Base-by-base conservation (phyloP, 2,888 invertebrate genomes). In the Perizoma flavofasciatum region DNA sequence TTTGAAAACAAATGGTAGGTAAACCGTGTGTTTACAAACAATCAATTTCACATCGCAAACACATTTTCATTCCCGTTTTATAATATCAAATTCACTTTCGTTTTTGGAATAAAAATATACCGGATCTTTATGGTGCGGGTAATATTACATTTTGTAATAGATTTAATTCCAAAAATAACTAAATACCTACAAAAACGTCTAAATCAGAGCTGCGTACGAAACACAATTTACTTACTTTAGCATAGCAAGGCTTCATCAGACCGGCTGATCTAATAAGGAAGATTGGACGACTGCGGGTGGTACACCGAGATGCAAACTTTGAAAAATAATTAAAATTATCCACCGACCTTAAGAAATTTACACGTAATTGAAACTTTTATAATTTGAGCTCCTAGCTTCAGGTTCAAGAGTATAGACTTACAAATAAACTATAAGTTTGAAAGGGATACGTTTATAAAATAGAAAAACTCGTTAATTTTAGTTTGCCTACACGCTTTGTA, bases 271-370 rank as follows among this genome's bases (percentile, higher is more conserved):
- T 64, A 57, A 64, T 64, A 60, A 61, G 41, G 35, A 55, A 52
- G 41, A 59, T 57, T 53, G 50, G 61, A 40, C 46, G 40, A 49
- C 6, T n/a, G 34, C 34, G 43, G 44, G 11, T 6, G 37, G 35
- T 9, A 10, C 40, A 43, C 54, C 53, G 40, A 43, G 55, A 41
- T 50, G 50, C 50, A 46, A 59, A 63, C 50, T 63, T 63, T 59
- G 56, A 63, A 56, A 63, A 63, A 63, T 59, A 63, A 63, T 63
- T 59, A 57, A 59, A 59, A 59, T 59, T 57, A 59, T 54, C 44
- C 59, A 44, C 34, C 5, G 9, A 61, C 45, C 52, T 61, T 48
- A 6, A 63, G 48, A 55, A 50, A 63, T 59, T 59, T 56, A 44
- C 39, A 37, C 40, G 52, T 53, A 54, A 63, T 54, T 56, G 53